Evolutionary conservation across 2,113 vertebrate species (phyloP).

Genomic region (Nothocercus julius): DNA sequence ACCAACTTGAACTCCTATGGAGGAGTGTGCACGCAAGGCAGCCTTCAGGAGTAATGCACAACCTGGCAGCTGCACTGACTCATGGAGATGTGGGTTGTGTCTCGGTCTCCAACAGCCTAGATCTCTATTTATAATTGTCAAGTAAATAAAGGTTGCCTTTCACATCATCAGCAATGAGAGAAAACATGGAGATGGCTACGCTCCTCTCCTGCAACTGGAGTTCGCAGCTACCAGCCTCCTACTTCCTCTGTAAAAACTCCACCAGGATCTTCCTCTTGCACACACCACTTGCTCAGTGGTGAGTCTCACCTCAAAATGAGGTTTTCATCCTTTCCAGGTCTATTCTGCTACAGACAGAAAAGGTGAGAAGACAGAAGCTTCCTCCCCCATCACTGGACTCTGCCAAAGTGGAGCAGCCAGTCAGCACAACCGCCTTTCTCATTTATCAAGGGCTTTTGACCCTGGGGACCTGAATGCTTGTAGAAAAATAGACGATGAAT

Average conservation of each 20-base stretch:
- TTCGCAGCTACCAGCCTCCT: background rate
- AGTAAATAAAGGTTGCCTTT: background rate
- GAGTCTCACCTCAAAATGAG: background rate
- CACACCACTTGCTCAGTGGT: background rate
- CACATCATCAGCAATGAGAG: background rate
- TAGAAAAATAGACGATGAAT: background rate
- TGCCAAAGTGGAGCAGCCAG: background rate
- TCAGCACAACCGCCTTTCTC: background rate
- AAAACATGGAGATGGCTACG: fast-evolving
- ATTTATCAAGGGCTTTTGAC: background rate
- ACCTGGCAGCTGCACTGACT: background rate
- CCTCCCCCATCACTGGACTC: background rate
- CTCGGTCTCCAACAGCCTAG: background rate
- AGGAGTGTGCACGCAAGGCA: fast-evolving
- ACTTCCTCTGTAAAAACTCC: background rate
- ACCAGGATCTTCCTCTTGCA: background rate
- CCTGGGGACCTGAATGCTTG: fast-evolving
- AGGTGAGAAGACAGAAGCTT: background rate
- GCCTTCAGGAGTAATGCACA: too few species aligned
- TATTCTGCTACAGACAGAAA: background rate
- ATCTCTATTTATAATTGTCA: background rate
- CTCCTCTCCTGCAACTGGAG: background rate
- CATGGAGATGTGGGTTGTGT: background rate
- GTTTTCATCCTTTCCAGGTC: background rate
- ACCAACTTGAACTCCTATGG: background rate